Conservation (phyloP, 2,797 vertebrate species). For the Huso huso region DNA sequence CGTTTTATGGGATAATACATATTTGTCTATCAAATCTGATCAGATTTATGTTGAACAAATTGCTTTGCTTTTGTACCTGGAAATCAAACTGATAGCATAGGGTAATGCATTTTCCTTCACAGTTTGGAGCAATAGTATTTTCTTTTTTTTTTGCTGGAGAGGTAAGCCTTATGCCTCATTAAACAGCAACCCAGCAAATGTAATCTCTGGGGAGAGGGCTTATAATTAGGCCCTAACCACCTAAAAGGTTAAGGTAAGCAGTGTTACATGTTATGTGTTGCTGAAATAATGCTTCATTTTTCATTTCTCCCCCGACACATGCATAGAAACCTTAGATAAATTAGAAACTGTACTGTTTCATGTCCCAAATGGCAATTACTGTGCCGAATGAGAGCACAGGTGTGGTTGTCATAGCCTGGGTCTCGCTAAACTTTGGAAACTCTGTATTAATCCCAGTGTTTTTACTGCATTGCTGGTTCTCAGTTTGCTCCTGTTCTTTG, state of each 20-base stretch:
- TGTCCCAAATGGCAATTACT: background rate
- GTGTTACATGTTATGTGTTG: background rate
- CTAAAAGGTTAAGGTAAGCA: background rate
- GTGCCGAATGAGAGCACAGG: background rate
- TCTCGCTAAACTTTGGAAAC: too few species aligned
- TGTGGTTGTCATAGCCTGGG: background rate
- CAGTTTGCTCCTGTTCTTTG: too few species aligned
- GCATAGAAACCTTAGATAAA: background rate
- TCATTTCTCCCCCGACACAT: background rate
- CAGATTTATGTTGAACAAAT: too few species aligned
- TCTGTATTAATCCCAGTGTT: too few species aligned
- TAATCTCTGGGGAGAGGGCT: background rate
- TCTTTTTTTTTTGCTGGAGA: background rate
- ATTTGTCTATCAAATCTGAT: too few species aligned
- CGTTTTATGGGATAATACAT: too few species aligned
- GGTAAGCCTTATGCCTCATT: background rate
- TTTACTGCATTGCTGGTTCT: too few species aligned
- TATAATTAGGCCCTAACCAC: background rate
- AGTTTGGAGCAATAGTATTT: slow-evolving; percentile 2
- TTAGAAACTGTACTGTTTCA: background rate
- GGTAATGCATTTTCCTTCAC: background rate
- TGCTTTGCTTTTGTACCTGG: too few species aligned
- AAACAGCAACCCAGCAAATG: background rate
- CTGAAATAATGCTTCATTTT: background rate
- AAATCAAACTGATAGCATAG: too few species aligned